These are phyloP conservation scores for Phragmatobia fuliginosa DNA, from an alignment of 2,888 invertebrate genomes.

Conservation along the genomic window DNA sequence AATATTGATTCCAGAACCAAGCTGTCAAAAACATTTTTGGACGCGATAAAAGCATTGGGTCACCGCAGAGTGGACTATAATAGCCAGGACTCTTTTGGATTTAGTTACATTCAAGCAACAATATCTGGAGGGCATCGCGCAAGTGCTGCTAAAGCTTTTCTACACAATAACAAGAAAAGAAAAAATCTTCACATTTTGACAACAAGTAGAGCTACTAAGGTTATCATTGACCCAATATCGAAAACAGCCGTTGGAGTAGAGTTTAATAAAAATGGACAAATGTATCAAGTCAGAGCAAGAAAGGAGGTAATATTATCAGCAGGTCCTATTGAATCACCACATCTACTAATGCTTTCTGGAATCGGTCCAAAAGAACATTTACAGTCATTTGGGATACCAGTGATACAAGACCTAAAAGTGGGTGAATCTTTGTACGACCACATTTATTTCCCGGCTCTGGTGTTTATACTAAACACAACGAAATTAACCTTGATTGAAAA, in stretches of 20 bases:
- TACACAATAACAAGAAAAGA: constrained; percentile 83
- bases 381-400: constrained; percentile 85
- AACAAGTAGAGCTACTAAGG: constrained; percentile 84
- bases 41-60: constrained; percentile 88
- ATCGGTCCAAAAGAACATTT: constrained; percentile 88
- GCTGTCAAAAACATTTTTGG: constrained; percentile 89
- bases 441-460: constrained; percentile 86
- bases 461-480: constrained; percentile 83
- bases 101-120: constrained; percentile 82
- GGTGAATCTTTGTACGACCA: constrained; percentile 90
- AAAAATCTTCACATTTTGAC: constrained; percentile 87
- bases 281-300: constrained; percentile 74
- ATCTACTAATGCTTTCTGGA: constrained; percentile 90
- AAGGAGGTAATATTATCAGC: constrained; percentile 89
- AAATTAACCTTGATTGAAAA: constrained; percentile 66
- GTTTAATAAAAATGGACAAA: constrained; percentile 73
- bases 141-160: constrained; percentile 87
- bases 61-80: constrained; percentile 90
- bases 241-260: constrained; percentile 77
- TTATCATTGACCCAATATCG: constrained; percentile 86
- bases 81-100: constrained; percentile 88
- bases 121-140: constrained; percentile 81
- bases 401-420: constrained; percentile 88
- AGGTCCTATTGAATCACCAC: constrained; percentile 93
- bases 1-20: constrained; percentile 69